Percentiles rank a stretch among this genome's conserved stretches.
phyloP scores from a whole-genome alignment of 2,888 invertebrate species.

The Eupithecia pulchellata region DNA sequence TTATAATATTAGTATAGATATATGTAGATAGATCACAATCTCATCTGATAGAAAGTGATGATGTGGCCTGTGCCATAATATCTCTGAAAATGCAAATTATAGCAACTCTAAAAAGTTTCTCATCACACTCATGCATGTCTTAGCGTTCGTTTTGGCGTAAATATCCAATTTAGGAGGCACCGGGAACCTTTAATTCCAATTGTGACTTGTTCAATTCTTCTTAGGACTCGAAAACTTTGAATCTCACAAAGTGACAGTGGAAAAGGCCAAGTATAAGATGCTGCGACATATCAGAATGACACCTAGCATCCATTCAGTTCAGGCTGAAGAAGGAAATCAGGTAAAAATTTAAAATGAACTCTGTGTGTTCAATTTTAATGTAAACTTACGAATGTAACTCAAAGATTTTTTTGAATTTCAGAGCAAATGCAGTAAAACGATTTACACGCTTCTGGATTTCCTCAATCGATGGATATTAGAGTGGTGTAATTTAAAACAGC shows the following conservation, averaged over 20 bases:
- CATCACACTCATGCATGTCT: too few species aligned
- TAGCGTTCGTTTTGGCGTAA: neutral
- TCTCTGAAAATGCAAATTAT: neutral
- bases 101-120: neutral
- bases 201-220: constrained; percentile 9
- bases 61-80: too few species aligned
- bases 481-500: constrained; percentile 80
- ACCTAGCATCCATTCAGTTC: constrained; percentile 70
- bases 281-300: constrained; percentile 75
- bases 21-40: too few species aligned
- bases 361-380: neutral
- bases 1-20: too few species aligned
- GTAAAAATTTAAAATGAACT: constrained; percentile 48
- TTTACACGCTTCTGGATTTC: constrained; percentile 91
- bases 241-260: constrained; percentile 57
- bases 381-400: constrained; percentile 31
- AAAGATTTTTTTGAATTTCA: constrained; percentile 51
- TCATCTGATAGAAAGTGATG: too few species aligned
- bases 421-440: constrained; percentile 87
- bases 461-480: constrained; percentile 90
- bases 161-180: neutral
- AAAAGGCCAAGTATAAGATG: constrained; percentile 69
- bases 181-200: neutral
- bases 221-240: constrained; percentile 70
- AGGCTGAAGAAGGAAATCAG: constrained; percentile 80